A percentile compares a stretch with the other conserved stretches of the same genome.
Evolutionary conservation across 2,888 invertebrate genomes (phyloP).

Genomic region (Caenorhabditis becei): DNA sequence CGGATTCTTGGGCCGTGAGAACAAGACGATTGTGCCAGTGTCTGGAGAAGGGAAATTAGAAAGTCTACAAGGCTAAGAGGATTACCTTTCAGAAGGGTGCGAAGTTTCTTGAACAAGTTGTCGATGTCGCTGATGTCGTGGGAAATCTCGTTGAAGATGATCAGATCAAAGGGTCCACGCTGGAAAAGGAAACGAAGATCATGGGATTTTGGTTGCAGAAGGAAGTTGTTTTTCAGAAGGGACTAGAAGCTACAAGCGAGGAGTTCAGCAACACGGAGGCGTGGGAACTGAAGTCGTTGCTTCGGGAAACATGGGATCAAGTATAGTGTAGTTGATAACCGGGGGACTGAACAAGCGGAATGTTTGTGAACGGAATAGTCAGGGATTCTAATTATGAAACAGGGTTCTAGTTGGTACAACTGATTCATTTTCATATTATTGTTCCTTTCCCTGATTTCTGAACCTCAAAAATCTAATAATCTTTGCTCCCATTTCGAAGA

Average conservation of each 20-base stretch:
- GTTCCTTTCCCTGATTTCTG: too few species aligned
- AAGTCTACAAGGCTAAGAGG: neutral
- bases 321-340: conserved; percentile 15
- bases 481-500: neutral
- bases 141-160: conserved; percentile 71
- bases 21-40: conserved; percentile 66
- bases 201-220: neutral
- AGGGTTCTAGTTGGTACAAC: too few species aligned
- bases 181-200: conserved; percentile 49
- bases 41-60: conserved; percentile 59
- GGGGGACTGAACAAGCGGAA: too few species aligned
- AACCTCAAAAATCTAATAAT: too few species aligned
- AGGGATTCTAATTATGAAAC: too few species aligned
- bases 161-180: conserved; percentile 70
- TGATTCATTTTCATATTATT: too few species aligned
- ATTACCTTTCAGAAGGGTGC: conserved; percentile 59
- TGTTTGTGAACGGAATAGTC: too few species aligned
- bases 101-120: conserved; percentile 65
- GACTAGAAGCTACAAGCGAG: conserved; percentile 1
- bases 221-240: conserved; percentile 12
- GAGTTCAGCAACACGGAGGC: conserved; percentile 46
- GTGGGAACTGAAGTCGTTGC: conserved; percentile 19
- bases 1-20: conserved; percentile 73
- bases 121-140: conserved; percentile 69
- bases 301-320: neutral